Base-by-base conservation (phyloP, 2,888 invertebrate species). In the Halictus ligatus region DNA sequence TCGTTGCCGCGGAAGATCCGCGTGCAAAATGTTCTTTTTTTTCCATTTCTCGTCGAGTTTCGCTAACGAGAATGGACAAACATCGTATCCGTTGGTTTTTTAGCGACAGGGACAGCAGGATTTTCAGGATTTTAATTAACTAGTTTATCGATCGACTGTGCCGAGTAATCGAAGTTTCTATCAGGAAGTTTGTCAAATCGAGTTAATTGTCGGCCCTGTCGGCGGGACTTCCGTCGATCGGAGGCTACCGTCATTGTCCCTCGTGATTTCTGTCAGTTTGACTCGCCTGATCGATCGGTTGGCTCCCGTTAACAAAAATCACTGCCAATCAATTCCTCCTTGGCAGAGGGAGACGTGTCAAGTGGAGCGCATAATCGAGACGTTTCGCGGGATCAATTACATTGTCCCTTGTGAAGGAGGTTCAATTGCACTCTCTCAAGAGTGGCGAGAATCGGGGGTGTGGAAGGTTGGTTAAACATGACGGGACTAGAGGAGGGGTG, bases 351-450 rank as follows among this genome's bases (percentile, higher is more conserved):
- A 0, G 7, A 50, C 48, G 72, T 67, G 79, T 85, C 84, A 72
- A 78, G 35, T 58, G 3, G 72, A 46, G 15, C 72, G 78, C 72
- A 76, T 85, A 83, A 85, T 85, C 79, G 75, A 72, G 84, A 83
- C 83, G 79, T 83, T 83, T 73, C 75, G 72, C 64, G 18, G 75
- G 83, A 83, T 83, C 84, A 76, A 85, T 85, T 85, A 85, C 83
- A 83, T 83, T 83, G 84, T 81, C 48, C 58, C 54, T 64, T 50
- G 81, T 54, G 75, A 3, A 40, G n/a, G 64, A 21, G 75, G 78
- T 76, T 73, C 73, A 43, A 83, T 85, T 50, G 76, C 48, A 67
- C 79, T 79, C 46, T 83, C 79, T n/a, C 5, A 69, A 69, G 40
- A 40, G 40, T 71, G n/a, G 43, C 69, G 69, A 40, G 69, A 40